Evolutionary conservation across 2,888 invertebrate species (phyloP), one percentile per base, ranked within the genome.

Genomic region (Diarsia rubi): DNA sequence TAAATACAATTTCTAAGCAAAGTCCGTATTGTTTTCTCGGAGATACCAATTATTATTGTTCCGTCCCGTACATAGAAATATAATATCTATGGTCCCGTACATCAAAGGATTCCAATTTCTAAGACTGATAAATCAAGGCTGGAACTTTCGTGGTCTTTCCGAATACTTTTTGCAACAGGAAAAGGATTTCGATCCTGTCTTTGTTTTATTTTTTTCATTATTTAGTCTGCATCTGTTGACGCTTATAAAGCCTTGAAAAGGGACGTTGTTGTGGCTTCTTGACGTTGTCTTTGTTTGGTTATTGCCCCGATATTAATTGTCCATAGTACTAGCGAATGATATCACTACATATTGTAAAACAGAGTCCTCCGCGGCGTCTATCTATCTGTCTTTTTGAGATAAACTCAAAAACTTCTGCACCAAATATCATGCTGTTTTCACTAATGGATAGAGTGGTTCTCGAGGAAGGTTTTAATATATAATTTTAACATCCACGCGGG

Each of bases 41-140:
- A 59, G 62, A 57, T 21, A 24, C 49, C 49, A 69, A 69, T 81
- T 69, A 73, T 84, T 73, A 52, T 19, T 66, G 24, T 73, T 69
- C 73, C 65, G 68, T 73, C 9, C 31, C 62, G 16, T 31, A 69
- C 68, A 73, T 79, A n/a, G n/a, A n/a, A n/a, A n/a, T n/a, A n/a
- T n/a, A n/a, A n/a, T n/a, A n/a, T n/a, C n/a, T n/a, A n/a, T n/a
- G n/a, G 68, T 73, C 9, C 31, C 62, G 16, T 31, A 69, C 68
- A 73, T 79, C 84, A 84, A 83, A 83, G 68, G 81, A n/a, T 65
- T 65, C 44, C 11, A 42, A 70, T 63, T 78, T 63, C 27, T 19
- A 79, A 83, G 59, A n/a, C n/a, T 62, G 42, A 80, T 24, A 79
- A 80, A 79, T 79, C 60, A 73, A 84, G 69, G 52, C 47, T 63